Evolutionary conservation across 1,140 invertebrate genomes (phyloP), one percentile per base, ranked within the genome.

Genomic region (Bombus sibiricus): DNA sequence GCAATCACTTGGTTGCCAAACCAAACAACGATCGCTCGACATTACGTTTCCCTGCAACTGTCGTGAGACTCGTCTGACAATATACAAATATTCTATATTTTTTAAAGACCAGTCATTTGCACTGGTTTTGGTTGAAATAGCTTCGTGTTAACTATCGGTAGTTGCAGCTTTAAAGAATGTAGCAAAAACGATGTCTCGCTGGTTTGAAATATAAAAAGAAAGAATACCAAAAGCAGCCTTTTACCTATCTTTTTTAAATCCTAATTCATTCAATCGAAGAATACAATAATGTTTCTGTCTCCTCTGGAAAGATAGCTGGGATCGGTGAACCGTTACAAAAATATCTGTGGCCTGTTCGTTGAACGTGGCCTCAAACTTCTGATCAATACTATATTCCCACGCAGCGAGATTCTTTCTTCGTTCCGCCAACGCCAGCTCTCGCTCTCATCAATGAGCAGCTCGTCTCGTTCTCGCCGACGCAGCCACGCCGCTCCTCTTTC

Each of bases 301-400:
- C 28, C 28, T 12, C 3, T 12, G 0, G 1, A 13, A 62, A 12
- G 28, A n/a, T 8, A 39, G 22, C 9, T 2, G 5, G 18, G n/a
- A 53, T 10, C 22, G 37, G 28, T 39, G 34, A 57, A 76, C 37
- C 74, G 25, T 13, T 59, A 39, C 39, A 39, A 76, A 59, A 76
- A 76, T 59, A 76, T 76, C 47, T n/a, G 22, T 25, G 34, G 18
- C 57, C 37, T 15, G 37, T 41, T 32, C 13, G 37, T 39, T 12
- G 32, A 77, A 77, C 59, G 75, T 64, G 75, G 57, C 75, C 62
- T 79, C 62, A 79, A 79, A 68, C 77, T 34, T 37, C 41, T 47
- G 64, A 80, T 80, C 78, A 80, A 80, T 80, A 80, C 78, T 47
- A 47, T 37, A 69, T 80, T 80, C 78, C 78, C 78, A 80, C 78